phyloP scores from a whole-genome alignment of 2,113 vertebrate genomes.

The Grallaria varia region DNA sequence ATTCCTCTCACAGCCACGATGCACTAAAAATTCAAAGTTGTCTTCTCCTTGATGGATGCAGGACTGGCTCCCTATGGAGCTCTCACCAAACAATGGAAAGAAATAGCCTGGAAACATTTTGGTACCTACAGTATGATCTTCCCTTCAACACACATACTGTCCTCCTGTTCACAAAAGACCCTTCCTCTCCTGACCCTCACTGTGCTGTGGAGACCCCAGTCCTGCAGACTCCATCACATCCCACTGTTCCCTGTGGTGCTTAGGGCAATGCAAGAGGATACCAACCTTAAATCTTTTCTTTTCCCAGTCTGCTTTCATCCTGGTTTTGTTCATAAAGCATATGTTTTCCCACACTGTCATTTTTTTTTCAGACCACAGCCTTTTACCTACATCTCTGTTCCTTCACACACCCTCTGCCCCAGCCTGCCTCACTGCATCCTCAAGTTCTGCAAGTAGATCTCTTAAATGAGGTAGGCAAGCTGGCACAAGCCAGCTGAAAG shows the following conservation, averaged over 20 bases:
- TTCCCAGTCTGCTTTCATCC: not conserved
- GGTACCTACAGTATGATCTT: not conserved
- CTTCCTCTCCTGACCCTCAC: not conserved
- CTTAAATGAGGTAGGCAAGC: not conserved
- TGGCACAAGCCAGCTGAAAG: not conserved
- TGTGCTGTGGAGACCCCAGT: not conserved
- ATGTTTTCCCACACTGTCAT: not conserved
- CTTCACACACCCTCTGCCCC: not conserved
- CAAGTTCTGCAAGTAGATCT: not conserved
- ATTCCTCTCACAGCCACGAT: not conserved
- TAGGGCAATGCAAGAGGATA: not conserved
- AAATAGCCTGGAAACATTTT: not conserved
- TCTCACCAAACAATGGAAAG: not conserved
- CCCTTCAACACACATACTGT: not conserved
- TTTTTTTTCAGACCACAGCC: not conserved
- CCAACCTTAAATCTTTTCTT: not conserved
- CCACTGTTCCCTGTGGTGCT: not conserved
- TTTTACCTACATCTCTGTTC: not conserved
- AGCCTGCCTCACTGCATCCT: not conserved
- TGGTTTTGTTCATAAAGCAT: not conserved
- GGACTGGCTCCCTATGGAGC: accelerated
- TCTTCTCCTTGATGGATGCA: not conserved
- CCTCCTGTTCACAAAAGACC: not conserved
- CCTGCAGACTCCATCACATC: not conserved
- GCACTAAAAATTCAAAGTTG: not conserved